Evolutionary conservation across 2,797 vertebrate genomes (phyloP).

Genomic region (Micromesistius poutassou): DNA sequence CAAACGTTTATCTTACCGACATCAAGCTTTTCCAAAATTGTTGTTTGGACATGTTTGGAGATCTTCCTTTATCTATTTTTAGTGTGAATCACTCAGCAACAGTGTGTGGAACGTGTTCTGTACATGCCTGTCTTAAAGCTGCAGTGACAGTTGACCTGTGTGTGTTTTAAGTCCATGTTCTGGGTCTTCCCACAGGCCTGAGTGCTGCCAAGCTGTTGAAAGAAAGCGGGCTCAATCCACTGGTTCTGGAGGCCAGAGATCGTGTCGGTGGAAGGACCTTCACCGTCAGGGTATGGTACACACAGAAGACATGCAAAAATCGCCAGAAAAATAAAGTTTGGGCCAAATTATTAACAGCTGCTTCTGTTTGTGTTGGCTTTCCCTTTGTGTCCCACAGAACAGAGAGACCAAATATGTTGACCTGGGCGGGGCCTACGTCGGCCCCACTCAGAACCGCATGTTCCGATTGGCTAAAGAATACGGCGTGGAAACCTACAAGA

Average conservation of each 20-base stretch:
- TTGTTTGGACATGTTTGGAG: not conserved
- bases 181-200: slow-evolving; percentile 73
- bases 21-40: no score
- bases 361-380: not conserved
- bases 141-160: not conserved
- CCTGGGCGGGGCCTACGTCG: slow-evolving; percentile 91
- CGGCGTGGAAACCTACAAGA: slow-evolving; percentile 90
- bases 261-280: slow-evolving; percentile 94
- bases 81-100: not conserved
- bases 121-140: not conserved
- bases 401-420: slow-evolving; percentile 92
- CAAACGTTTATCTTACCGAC: no score
- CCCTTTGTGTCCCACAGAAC: slow-evolving; percentile 74
- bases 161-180: not conserved
- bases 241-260: slow-evolving; percentile 89
- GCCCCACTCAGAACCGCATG: slow-evolving; percentile 95
- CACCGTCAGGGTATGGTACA: slow-evolving; percentile 80
- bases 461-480: slow-evolving; percentile 87
- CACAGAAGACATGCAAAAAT: not conserved
- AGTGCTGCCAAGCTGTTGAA: slow-evolving; percentile 89
- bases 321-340: not conserved
- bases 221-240: slow-evolving; percentile 81
- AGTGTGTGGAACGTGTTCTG: not conserved
- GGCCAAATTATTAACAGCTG: not conserved
- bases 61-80: not conserved